Percentiles rank a stretch among this genome's conserved stretches.
phyloP scores from a whole-genome alignment of 2,113 vertebrate species.

The Dicrurus megarhynchus region DNA sequence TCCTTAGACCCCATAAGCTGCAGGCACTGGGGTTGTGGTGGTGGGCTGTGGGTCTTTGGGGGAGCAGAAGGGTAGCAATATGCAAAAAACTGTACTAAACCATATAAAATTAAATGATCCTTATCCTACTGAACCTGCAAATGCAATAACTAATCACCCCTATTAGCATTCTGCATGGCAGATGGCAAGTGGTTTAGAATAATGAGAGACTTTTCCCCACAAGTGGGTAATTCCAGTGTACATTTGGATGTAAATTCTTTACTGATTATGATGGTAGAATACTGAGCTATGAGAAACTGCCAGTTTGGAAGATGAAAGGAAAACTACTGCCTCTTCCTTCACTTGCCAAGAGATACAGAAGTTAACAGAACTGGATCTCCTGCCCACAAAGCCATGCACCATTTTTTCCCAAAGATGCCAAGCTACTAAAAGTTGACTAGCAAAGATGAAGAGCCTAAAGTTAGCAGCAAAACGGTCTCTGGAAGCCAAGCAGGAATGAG shows the following conservation, averaged over 20 bases:
- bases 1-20: background rate
- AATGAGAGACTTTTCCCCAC: constrained; percentile 25
- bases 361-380: constrained; percentile 36
- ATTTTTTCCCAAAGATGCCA: constrained; percentile 39
- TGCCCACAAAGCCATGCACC: constrained; percentile 38
- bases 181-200: constrained; percentile 37
- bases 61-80: background rate
- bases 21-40: background rate
- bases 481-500: constrained; percentile 61
- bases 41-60: background rate
- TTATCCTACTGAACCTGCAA: background rate
- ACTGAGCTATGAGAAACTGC: constrained; percentile 6
- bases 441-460: constrained; percentile 63
- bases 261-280: constrained; percentile 11
- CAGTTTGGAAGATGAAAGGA: constrained; percentile 46
- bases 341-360: constrained; percentile 38
- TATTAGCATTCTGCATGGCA: constrained; percentile 19
- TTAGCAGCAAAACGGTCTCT: constrained; percentile 53
- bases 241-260: constrained; percentile 38
- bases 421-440: constrained; percentile 57
- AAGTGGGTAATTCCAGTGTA: constrained; percentile 28
- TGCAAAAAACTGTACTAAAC: background rate
- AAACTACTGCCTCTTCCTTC: constrained; percentile 27
- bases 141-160: background rate
- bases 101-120: background rate